phyloP scores from a whole-genome alignment of 2,797 vertebrate genomes.

The Gadopsis marmoratus region DNA sequence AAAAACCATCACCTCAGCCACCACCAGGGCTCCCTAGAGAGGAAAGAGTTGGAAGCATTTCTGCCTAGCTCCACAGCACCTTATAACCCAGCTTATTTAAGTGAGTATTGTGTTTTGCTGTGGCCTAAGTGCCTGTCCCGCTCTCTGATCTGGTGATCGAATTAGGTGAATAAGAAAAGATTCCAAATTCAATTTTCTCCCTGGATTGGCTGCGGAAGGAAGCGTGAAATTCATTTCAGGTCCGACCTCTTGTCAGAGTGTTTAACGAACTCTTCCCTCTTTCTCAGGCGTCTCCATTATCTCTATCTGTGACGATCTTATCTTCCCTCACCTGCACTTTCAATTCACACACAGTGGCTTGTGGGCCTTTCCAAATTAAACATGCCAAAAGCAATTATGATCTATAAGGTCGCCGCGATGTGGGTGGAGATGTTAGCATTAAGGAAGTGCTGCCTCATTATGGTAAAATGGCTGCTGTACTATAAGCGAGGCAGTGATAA shows the following conservation, averaged over 20 bases:
- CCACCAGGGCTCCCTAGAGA: constrained; percentile 83
- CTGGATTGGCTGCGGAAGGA: constrained; percentile 40
- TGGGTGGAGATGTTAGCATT: constrained; percentile 47
- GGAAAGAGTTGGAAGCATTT: constrained; percentile 94
- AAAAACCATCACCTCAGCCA: constrained; percentile 58
- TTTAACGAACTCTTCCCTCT: constrained; percentile 73
- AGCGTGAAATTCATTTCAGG: constrained; percentile 58
- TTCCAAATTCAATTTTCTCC: constrained; percentile 59
- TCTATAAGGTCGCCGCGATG: constrained; percentile 31
- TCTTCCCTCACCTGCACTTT: constrained; percentile 45
- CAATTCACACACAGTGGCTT: constrained; percentile 31
- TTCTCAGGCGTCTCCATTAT: constrained; percentile 60
- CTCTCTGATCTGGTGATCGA: constrained; percentile 58
- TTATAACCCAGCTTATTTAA: constrained; percentile 95
- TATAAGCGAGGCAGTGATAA: constrained; percentile 8
- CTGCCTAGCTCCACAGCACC: constrained; percentile 92
- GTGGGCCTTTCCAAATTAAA: constrained; percentile 51
- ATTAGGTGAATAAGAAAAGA: constrained; percentile 38
- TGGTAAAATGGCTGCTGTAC: constrained; percentile 26
- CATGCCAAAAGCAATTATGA: constrained; percentile 54
- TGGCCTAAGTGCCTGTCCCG: background rate
- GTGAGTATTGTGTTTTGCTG: constrained; percentile 89
- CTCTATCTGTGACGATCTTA: constrained; percentile 42
- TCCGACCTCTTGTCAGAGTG: constrained; percentile 62
- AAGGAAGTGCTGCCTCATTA: constrained; percentile 34